Evolutionary conservation across 2,113 vertebrate species (phyloP).

Genomic region (Marcusenius ussheri): DNA sequence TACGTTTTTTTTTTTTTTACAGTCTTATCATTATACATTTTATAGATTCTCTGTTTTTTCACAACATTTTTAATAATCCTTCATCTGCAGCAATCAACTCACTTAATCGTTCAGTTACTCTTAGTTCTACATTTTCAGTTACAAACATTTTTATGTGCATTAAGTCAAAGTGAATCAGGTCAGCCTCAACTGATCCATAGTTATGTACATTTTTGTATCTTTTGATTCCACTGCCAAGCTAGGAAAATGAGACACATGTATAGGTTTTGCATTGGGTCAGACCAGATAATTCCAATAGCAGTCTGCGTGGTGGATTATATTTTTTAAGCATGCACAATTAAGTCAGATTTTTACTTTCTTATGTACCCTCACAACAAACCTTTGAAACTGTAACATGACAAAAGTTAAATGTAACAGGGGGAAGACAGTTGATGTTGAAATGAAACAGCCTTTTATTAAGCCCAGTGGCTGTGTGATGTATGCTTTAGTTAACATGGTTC

Average conservation of each 20-base stretch:
- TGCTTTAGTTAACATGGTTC: neutral
- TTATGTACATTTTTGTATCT: neutral
- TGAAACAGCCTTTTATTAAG: neutral
- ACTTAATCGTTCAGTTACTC: neutral
- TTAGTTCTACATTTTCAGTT: neutral
- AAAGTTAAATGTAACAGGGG: neutral
- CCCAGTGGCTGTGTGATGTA: neutral
- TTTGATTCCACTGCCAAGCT: neutral
- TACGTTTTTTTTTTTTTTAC: neutral
- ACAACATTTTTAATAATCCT: neutral
- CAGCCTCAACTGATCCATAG: neutral
- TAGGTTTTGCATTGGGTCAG: neutral
- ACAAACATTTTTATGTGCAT: neutral
- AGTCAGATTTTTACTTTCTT: neutral
- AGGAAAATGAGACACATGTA: neutral
- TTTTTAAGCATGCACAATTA: neutral
- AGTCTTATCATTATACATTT: neutral
- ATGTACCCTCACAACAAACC: neutral
- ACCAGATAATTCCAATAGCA: neutral
- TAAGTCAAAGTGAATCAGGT: neutral
- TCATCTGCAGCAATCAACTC: neutral
- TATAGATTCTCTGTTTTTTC: neutral
- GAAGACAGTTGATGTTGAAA: neutral
- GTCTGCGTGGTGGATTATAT: neutral
- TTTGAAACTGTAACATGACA: neutral